Evolutionary conservation across 2,888 invertebrate genomes (phyloP).

Genomic region (Pollenia griseotomentosa): DNA sequence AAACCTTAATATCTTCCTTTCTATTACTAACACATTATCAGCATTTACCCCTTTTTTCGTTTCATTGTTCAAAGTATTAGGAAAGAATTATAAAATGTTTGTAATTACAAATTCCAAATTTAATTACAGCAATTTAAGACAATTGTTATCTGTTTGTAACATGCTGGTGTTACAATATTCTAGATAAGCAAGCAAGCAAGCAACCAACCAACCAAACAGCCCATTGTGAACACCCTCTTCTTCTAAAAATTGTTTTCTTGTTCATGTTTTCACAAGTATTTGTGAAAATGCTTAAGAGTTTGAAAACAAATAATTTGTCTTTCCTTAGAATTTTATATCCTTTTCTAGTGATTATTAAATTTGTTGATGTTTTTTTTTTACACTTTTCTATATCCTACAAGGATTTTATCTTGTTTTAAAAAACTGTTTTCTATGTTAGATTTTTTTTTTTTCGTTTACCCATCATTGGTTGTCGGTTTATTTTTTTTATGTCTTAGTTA

Average conservation of each 20-base stretch:
- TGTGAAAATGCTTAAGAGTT: slow-evolving; percentile 3
- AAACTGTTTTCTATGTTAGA: background rate
- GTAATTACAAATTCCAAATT: slow-evolving; percentile 65
- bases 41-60: background rate
- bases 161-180: slow-evolving; percentile 36
- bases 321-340: slow-evolving; percentile 14
- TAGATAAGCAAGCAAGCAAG: background rate
- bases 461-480: slow-evolving; percentile 12
- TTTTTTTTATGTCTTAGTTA: slow-evolving; percentile 6
- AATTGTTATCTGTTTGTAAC: slow-evolving; percentile 67
- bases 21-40: slow-evolving; percentile 13
- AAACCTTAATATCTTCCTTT: background rate
- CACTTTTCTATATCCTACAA: slow-evolving; percentile 1
- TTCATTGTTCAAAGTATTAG: slow-evolving; percentile 35
- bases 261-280: background rate
- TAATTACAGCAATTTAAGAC: slow-evolving; percentile 65
- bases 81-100: slow-evolving; percentile 57
- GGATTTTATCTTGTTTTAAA: slow-evolving; percentile 31
- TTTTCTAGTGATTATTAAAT: slow-evolving; percentile 34
- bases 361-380: slow-evolving; percentile 12
- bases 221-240: background rate
- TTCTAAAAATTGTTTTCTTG: background rate
- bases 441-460: background rate
- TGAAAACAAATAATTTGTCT: slow-evolving; percentile 19
- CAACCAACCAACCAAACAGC: background rate